Percentiles rank a stretch among this genome's conserved stretches.
Evolutionary conservation across 2,888 invertebrate genomes (phyloP).

Genomic region (Saturnia pavonia): DNA sequence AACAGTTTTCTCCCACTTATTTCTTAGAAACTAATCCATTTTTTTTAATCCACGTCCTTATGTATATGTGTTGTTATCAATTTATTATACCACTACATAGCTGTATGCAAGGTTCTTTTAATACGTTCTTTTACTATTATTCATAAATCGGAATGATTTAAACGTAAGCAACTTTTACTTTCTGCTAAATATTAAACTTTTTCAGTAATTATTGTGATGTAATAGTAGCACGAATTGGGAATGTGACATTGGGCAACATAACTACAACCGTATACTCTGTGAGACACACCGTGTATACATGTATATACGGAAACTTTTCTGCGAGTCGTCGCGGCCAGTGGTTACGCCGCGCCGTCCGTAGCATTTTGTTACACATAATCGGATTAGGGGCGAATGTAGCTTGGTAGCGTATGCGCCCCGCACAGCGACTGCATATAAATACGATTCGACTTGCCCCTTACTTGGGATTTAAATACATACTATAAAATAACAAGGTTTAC

Average conservation of each 20-base stretch:
- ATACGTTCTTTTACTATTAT: background rate
- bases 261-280: background rate
- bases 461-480: conserved; percentile 51
- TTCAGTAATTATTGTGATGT: background rate
- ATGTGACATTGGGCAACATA: conserved; percentile 1
- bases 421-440: conserved; percentile 64
- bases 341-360: conserved; percentile 49
- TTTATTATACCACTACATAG: background rate
- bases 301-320: conserved; percentile 48
- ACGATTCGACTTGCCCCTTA: conserved; percentile 50
- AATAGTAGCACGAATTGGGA: background rate
- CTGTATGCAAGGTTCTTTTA: no score
- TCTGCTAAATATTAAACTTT: background rate
- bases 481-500: conserved; percentile 40
- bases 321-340: conserved; percentile 43
- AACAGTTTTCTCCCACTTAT: no score
- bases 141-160: background rate
- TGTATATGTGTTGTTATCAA: no score
- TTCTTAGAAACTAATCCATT: no score
- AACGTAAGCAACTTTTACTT: background rate
- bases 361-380: conserved; percentile 79
- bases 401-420: conserved; percentile 55
- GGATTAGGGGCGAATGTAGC: conserved; percentile 67
- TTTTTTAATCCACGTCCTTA: no score
- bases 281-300: conserved; percentile 31